These are phyloP conservation scores for Caenorhabditis sinica DNA, from an alignment of 2,888 invertebrate species.

Conservation along the genomic window DNA sequence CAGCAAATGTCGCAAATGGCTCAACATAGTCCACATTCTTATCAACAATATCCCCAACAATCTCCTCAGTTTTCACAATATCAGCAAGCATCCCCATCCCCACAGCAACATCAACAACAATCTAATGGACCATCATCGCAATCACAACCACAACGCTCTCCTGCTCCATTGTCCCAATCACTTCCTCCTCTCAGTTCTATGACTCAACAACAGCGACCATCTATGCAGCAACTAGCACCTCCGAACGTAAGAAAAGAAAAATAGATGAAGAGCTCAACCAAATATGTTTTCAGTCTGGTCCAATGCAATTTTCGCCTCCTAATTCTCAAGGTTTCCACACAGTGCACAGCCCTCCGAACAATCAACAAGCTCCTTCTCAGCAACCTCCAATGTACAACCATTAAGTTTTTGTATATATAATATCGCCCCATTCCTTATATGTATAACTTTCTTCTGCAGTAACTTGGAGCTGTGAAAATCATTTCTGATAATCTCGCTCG, in stretches of 20 bases:
- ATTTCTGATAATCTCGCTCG: neutral
- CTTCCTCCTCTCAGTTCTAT: slow-evolving; percentile 49
- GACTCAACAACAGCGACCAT: slow-evolving; percentile 22
- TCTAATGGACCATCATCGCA: slow-evolving; percentile 13
- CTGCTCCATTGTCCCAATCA: slow-evolving; percentile 46
- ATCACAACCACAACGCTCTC: slow-evolving; percentile 42
- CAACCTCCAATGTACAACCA: slow-evolving; percentile 30
- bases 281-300: slow-evolving; percentile 14
- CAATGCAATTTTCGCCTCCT: slow-evolving; percentile 35
- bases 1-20: slow-evolving; percentile 34
- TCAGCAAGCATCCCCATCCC: slow-evolving; percentile 31
- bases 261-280: neutral
- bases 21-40: slow-evolving; percentile 28
- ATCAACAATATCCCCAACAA: slow-evolving; percentile 51
- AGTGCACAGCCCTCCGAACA: slow-evolving; percentile 31
- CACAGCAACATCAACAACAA: slow-evolving; percentile 41
- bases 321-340: slow-evolving; percentile 31
- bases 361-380: slow-evolving; percentile 8
- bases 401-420: slow-evolving; percentile 17
- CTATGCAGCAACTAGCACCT: slow-evolving; percentile 23
- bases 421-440: neutral
- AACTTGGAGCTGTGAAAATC: neutral
- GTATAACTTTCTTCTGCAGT: neutral
- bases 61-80: slow-evolving; percentile 46
- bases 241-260: slow-evolving; percentile 33